Conservation (phyloP, 2,888 invertebrate genomes). For the Caenorhabditis panamensis region DNA sequence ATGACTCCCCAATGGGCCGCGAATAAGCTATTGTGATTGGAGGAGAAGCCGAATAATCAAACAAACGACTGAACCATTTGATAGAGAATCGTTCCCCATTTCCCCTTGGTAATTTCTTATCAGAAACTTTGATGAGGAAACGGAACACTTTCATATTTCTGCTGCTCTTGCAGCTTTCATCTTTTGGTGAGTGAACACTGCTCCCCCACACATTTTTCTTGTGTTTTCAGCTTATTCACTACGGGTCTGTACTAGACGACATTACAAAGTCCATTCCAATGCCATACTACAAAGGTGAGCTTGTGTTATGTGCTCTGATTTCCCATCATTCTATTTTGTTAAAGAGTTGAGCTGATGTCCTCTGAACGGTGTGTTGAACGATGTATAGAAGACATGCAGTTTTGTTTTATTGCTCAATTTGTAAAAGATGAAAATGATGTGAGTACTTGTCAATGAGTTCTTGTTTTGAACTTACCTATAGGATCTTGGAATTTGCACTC, state of each 20-base stretch:
- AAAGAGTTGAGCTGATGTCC: conserved; percentile 67
- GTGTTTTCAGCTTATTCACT: conserved; percentile 29
- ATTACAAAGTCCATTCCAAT: conserved; percentile 55
- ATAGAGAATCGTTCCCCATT: too few species aligned
- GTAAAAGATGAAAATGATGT: conserved; percentile 61
- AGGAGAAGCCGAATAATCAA: conserved; percentile 27
- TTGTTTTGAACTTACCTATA: conserved; percentile 17
- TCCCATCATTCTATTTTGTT: neutral
- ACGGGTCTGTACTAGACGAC: conserved; percentile 62
- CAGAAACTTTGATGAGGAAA: conserved; percentile 39
- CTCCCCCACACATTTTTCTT: neutral
- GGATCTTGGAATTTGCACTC: conserved; percentile 63
- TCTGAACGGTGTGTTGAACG: conserved; percentile 71
- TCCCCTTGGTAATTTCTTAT: conserved; percentile 4
- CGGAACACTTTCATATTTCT: conserved; percentile 31
- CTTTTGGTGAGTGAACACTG: conserved; percentile 5
- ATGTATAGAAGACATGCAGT: conserved; percentile 72
- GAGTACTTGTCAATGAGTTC: conserved; percentile 1
- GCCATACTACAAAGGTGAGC: conserved; percentile 60
- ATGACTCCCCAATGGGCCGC: conserved; percentile 58
- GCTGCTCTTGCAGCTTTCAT: conserved; percentile 39
- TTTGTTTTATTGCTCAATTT: conserved; percentile 69
- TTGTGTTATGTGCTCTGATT: neutral
- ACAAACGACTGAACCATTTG: conserved; percentile 9
- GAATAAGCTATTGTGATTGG: conserved; percentile 57